A percentile compares a stretch with the other conserved stretches of the same genome.
Evolutionary conservation across 2,113 vertebrate genomes (phyloP).

Genomic region (Bubo scandiacus): DNA sequence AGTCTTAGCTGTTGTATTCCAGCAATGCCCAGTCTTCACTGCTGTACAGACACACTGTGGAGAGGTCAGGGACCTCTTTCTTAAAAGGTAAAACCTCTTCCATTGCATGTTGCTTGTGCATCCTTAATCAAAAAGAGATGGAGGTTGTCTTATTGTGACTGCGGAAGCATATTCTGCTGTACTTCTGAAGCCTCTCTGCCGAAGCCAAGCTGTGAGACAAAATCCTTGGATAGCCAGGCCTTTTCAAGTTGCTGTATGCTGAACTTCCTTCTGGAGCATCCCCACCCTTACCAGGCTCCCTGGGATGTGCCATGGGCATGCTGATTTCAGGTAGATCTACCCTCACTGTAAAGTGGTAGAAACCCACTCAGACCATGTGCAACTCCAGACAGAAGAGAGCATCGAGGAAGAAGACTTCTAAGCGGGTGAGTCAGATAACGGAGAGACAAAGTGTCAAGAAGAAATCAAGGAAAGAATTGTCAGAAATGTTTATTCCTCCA

Average conservation of each 20-base stretch:
- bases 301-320: not conserved
- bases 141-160: not conserved
- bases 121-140: not conserved
- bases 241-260: not conserved
- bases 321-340: not conserved
- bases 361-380: not conserved
- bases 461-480: not conserved
- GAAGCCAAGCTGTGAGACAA: not conserved
- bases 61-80: not conserved
- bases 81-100: not conserved
- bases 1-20: not conserved
- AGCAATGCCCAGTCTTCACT: not conserved
- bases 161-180: not conserved
- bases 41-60: not conserved
- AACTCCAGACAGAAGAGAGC: not conserved
- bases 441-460: not conserved
- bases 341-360: not conserved
- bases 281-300: not conserved
- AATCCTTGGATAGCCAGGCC: not conserved
- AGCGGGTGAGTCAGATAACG: not conserved
- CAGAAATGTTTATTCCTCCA: not conserved
- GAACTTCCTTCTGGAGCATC: not conserved
- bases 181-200: not conserved
- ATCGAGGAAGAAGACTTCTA: not conserved
- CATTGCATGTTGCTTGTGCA: not conserved